Evolutionary conservation across 2,797 vertebrate species (phyloP).

Genomic region (Martes flavigula): DNA sequence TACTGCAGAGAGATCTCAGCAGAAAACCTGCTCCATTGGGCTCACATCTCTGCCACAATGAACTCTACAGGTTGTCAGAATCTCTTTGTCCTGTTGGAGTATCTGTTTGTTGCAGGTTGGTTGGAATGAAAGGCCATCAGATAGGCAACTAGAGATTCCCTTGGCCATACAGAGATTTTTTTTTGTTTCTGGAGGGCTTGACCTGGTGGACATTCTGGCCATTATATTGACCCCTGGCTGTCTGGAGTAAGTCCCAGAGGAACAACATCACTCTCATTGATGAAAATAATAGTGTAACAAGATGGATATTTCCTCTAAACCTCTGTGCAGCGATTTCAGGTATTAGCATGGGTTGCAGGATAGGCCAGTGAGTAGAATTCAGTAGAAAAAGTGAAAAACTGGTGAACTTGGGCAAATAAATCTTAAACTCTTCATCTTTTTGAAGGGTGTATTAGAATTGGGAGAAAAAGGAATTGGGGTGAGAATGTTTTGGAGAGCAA

Average conservation of each 20-base stretch:
- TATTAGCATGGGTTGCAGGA: not conserved
- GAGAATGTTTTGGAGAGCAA: not conserved
- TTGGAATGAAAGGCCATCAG: conserved; percentile 9
- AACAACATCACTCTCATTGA: not conserved
- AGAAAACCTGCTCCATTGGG: not conserved
- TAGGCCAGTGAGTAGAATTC: not conserved
- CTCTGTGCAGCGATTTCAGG: not conserved
- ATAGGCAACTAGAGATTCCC: not conserved
- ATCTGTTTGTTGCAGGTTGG: not conserved
- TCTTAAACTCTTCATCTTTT: not conserved
- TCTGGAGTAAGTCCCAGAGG: not conserved
- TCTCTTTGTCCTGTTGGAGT: conserved; percentile 31
- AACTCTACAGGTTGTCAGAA: conserved; percentile 25
- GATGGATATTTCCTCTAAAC: not conserved
- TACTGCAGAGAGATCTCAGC: not conserved
- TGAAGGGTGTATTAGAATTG: not conserved
- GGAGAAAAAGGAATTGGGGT: not conserved
- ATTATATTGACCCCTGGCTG: not conserved
- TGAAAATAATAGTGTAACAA: not conserved
- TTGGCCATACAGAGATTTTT: conserved; percentile 18
- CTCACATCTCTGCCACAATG: not conserved
- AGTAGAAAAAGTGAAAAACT: not conserved
- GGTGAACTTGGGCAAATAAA: not conserved
- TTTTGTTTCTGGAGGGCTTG: conserved; percentile 9
- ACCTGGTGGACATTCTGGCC: not conserved